Evolutionary conservation across 1,140 invertebrate species (phyloP), one percentile per base, ranked within the genome.

Genomic region (Scaptomyza hsui): DNA sequence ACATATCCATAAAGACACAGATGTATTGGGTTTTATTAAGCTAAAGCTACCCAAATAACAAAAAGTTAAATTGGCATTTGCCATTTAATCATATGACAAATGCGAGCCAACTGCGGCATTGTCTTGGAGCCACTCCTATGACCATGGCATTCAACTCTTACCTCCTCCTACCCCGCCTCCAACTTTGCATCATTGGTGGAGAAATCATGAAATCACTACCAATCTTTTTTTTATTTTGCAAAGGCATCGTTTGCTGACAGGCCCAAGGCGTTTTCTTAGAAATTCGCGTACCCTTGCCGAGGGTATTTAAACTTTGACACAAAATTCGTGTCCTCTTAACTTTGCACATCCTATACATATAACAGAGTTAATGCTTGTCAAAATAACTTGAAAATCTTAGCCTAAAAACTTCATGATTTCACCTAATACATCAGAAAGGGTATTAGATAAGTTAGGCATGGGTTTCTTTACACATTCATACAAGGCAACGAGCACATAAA

Each of bases 11-110:
- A 48, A 29, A 29, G 12, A 65, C 13, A 16, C 24, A 49, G 12
- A 10, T 12, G 42, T 19, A 6, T 1, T 29, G 5, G 4, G n/a
- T 15, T 55, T 42, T 42, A 37, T 52, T 37, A 9, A 18, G 44
- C 44, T 10, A 10, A 48, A 60, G 29, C 13, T 4, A 1, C 19
- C 19, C 19, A 21, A 21, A 21, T 2, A 29, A 7, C 7, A 29
- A 9, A 29, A 21, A 55, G 42, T 62, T 63, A 41, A 69, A 69
- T 69, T 53, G 65, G 65, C 65, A 39, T 55, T 55, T 69, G 41
- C 53, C 53, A 63, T 62, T 48, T 62, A 55, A 62, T 69, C 41
- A 61, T 42, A 52, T 44, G 32, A 26, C 18, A 61, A 47, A 13
- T 7, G 56, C 15, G 29, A 21, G 45, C 18, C 56, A 61, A 52